Conservation (phyloP, 2,113 vertebrate genomes). For the Podarcis cretensis region DNA sequence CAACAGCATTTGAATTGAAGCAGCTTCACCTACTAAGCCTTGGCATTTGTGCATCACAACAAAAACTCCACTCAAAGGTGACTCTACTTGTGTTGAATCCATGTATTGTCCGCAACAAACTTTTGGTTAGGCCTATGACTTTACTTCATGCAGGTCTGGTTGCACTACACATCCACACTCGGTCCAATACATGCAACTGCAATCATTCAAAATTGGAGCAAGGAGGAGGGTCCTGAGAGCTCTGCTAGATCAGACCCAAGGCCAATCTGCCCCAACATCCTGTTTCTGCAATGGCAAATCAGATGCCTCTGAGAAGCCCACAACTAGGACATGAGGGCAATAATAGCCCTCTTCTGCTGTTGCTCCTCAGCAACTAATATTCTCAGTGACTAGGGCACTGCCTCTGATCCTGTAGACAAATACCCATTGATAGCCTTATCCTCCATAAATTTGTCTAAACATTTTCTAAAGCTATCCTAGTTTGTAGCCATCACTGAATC, state of each 20-base stretch:
- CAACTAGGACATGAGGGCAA: too few relatives aligned
- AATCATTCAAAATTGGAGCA: neutral
- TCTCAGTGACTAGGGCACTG: neutral
- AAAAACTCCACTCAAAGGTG: neutral
- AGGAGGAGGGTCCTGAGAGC: too few relatives aligned
- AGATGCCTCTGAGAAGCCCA: too few relatives aligned
- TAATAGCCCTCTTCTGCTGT: neutral
- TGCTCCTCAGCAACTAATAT: neutral
- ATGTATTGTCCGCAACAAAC: neutral
- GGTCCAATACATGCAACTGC: neutral
- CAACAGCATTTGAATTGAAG: constrained; percentile 17
- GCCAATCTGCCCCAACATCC: neutral
- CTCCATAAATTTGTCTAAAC: neutral
- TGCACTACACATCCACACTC: neutral
- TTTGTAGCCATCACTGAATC: neutral
- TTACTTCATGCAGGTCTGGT: too few relatives aligned
- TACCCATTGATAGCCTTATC: neutral
- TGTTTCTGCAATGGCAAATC: too few relatives aligned
- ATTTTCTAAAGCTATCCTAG: neutral
- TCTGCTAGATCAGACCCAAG: neutral
- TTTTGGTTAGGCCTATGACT: neutral
- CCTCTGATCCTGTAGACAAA: neutral
- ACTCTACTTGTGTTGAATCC: neutral
- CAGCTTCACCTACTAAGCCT: neutral
- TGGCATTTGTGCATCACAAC: neutral